Evolutionary conservation across 2,797 vertebrate genomes (phyloP).

Genomic region (Taeniopygia guttata): DNA sequence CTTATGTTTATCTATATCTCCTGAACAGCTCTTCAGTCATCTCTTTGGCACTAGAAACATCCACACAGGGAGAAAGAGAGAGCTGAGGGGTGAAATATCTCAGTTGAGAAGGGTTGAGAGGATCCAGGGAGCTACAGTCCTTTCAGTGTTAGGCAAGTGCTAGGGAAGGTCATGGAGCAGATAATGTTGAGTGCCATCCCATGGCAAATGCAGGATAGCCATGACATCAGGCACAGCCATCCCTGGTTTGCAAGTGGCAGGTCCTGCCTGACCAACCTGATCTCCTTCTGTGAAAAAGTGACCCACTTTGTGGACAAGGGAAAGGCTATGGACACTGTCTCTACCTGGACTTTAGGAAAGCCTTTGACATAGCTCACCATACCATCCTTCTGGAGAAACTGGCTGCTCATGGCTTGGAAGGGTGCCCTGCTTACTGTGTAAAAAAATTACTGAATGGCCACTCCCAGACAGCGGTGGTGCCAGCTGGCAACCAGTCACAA

Average conservation of each 20-base stretch:
- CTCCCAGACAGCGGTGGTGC: not conserved
- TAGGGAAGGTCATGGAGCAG: not conserved
- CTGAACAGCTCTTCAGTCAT: not conserved
- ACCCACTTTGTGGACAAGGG: not conserved
- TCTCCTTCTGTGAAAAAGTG: not conserved
- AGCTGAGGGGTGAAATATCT: not conserved
- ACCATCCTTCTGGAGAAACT: not conserved
- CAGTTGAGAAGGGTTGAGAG: not conserved
- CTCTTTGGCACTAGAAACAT: not conserved
- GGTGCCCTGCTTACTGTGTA: not conserved
- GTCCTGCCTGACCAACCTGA: not conserved
- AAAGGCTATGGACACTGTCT: not conserved
- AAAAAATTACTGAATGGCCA: not conserved
- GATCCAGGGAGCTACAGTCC: not conserved
- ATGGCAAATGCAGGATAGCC: accelerated
- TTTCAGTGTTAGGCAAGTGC: not conserved
- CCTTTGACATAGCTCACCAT: not conserved
- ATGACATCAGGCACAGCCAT: not conserved
- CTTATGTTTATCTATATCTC: not conserved
- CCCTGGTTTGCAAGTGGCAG: not conserved
- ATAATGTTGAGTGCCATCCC: not conserved
- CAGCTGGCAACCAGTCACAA: not conserved
- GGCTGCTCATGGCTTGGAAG: not conserved
- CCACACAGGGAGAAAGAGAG: not conserved
- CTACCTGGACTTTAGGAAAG: not conserved